Conservation (phyloP, 2,888 invertebrate genomes). For the Agelastica alni region DNA sequence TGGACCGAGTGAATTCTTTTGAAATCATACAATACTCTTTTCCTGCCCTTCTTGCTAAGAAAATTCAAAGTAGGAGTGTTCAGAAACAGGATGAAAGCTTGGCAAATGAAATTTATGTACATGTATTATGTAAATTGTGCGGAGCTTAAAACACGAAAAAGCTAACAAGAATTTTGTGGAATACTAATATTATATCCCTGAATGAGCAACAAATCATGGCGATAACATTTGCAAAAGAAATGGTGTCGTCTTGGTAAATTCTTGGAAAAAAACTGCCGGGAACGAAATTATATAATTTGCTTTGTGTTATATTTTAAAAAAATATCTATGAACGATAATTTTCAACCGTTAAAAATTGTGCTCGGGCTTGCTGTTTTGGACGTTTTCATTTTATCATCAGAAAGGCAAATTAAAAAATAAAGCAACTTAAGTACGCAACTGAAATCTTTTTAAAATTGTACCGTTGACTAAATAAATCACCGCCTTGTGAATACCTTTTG, state of each 20-base stretch:
- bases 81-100: constrained; percentile 25
- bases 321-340: no score
- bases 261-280: neutral
- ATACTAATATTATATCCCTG: constrained; percentile 25
- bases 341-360: no score
- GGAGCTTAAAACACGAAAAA: constrained; percentile 25
- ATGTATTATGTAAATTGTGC: constrained; percentile 27
- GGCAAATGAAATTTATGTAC: constrained; percentile 29
- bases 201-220: constrained; percentile 25
- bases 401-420: no score
- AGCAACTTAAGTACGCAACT: no score
- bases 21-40: constrained; percentile 24
- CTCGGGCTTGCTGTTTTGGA: no score
- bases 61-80: constrained; percentile 23
- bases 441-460: no score
- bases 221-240: constrained; percentile 10
- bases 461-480: no score
- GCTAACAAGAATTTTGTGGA: constrained; percentile 26
- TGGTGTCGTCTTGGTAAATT: neutral
- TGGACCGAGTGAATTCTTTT: constrained; percentile 17
- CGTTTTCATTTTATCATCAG: no score
- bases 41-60: constrained; percentile 20
- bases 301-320: no score
- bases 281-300: neutral
- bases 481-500: no score